Evolutionary conservation across 2,797 vertebrate species (phyloP), one percentile per base, ranked within the genome.

Genomic region (Danio tinwini): DNA sequence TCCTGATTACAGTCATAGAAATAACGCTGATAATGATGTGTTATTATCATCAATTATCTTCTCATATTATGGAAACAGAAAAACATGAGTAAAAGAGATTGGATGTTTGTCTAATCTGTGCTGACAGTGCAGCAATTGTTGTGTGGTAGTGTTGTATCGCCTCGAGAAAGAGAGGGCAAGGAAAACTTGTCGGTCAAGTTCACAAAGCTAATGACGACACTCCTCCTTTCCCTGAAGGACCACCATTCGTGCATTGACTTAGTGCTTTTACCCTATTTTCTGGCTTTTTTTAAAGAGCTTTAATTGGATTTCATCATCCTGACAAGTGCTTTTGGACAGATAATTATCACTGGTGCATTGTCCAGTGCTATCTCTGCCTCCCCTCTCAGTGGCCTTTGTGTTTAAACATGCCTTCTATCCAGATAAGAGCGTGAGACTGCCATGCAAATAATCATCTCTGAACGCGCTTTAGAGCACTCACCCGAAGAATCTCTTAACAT

Each of bases 271-370:
- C 69, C 77, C 61, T 65, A 81, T 88, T 84, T 74, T 67, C 74
- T 50, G 14, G 62, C 71, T 82, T 86, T 83, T 83, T 77, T 84
- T 87, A 81, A 80, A 82, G 79, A 58, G 44, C 64, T 82, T 81
- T 86, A 80, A 85, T 87, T 89, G 84, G 75, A 81, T 86, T 88
- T 86, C 72, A 86, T 88, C 73, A 81, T 86, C 74, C 72, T 81
- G 82, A 78, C 69, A 85, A 85, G 80, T 72, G 81, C 75, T 81
- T 87, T 85, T 76, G 76, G 81, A 83, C 83, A 76, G 84, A 89
- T 83, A 80, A 86, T 87, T 86, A 88, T 86, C 76, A 87, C 76
- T 42, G 53, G 61, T 82, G 84, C 71, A 78, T 83, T 78, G 86
- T 82, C 76, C 78, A 74, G 29, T 73, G 73, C 64, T 84, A 70